phyloP scores from a whole-genome alignment of 2,888 invertebrate genomes.

The Dimorphilus gyrociliatus region DNA sequence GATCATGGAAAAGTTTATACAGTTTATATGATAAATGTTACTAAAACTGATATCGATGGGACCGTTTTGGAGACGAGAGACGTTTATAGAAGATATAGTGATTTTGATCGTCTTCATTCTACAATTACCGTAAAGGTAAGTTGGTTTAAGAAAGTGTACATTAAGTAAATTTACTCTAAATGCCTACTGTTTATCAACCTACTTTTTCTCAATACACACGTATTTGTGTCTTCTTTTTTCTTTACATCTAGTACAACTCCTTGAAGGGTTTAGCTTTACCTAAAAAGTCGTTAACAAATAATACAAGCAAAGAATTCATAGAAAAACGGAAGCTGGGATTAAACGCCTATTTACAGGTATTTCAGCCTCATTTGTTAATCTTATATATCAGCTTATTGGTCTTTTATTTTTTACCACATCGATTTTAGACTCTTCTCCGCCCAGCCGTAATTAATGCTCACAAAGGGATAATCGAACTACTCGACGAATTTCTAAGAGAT shows the following conservation, averaged over 20 bases:
- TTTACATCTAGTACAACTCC: slow-evolving; percentile 52
- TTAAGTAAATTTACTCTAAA: too few species aligned
- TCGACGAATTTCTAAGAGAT: slow-evolving; percentile 50
- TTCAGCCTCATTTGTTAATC: too few species aligned
- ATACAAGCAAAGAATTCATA: slow-evolving; percentile 58
- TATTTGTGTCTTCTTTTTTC: slow-evolving; percentile 4
- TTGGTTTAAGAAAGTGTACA: not conserved
- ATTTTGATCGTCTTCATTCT: slow-evolving; percentile 73
- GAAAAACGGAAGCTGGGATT: slow-evolving; percentile 60
- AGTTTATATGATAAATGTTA: slow-evolving; percentile 68
- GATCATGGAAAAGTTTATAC: slow-evolving; percentile 64
- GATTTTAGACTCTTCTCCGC: slow-evolving; percentile 45
- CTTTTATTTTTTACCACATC: too few species aligned
- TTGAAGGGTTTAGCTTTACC: slow-evolving; percentile 63
- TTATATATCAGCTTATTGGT: too few species aligned
- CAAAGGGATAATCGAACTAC: slow-evolving; percentile 47
- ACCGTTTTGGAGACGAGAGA: slow-evolving; percentile 60
- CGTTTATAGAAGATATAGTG: slow-evolving; percentile 76
- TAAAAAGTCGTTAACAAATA: slow-evolving; percentile 81
- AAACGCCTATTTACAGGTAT: slow-evolving; percentile 56
- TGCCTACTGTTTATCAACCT: too few species aligned
- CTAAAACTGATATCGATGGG: slow-evolving; percentile 40
- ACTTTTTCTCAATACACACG: too few species aligned
- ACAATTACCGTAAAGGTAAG: slow-evolving; percentile 49
- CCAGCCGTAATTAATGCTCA: slow-evolving; percentile 46